phyloP scores from a whole-genome alignment of 2,113 vertebrate genomes.

The Parus major region DNA sequence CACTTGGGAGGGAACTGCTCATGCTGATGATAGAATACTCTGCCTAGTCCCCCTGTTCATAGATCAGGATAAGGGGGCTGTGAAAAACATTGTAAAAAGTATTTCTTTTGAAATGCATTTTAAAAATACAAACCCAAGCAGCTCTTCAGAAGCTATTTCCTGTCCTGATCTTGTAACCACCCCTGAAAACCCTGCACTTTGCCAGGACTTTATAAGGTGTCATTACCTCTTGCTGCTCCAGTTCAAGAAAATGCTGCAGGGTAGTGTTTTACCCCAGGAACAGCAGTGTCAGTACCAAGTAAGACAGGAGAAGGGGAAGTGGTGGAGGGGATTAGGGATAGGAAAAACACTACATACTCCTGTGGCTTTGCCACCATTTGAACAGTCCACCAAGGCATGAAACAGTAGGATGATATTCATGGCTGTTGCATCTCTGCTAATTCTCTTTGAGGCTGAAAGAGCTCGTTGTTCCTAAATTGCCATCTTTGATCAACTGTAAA shows the following conservation, averaged over 20 bases:
- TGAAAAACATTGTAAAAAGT: not conserved
- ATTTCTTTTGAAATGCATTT: not conserved
- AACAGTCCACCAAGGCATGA: not conserved
- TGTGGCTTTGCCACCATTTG: not conserved
- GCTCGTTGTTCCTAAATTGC: not conserved
- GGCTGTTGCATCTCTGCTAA: not conserved
- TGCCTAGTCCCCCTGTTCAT: not conserved
- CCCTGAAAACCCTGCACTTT: not conserved
- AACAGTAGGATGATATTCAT: not conserved
- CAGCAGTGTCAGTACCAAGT: not conserved
- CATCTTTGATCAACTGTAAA: constrained; percentile 33
- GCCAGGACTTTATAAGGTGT: not conserved
- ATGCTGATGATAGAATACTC: not conserved
- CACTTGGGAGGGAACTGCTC: not conserved
- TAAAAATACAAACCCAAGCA: not conserved
- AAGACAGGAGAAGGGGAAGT: not conserved
- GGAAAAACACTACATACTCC: not conserved
- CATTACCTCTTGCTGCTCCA: not conserved
- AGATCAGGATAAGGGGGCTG: not conserved
- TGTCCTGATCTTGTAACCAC: not conserved
- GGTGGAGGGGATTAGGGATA: not conserved
- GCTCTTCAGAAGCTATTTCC: not conserved
- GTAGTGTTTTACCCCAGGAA: not conserved
- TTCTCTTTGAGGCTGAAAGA: constrained; percentile 24
- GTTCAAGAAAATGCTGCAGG: not conserved